Evolutionary conservation across 1,140 invertebrate species (phyloP).

Genomic region (Mesaphorura yosii): DNA sequence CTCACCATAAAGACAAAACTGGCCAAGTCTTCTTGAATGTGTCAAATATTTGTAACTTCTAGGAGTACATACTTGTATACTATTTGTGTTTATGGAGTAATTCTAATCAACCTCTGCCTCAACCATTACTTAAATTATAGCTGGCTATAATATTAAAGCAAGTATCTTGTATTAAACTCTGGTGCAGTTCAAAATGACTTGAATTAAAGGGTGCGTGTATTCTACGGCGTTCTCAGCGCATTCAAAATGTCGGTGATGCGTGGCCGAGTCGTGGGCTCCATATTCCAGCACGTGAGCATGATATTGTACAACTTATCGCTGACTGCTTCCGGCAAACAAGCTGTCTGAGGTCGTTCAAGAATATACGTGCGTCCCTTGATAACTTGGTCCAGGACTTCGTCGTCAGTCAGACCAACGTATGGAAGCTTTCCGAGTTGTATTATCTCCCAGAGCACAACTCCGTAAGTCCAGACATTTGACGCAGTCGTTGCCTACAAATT

Average conservation of each 20-base stretch:
- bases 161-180: too few species aligned
- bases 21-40: too few species aligned
- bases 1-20: too few species aligned
- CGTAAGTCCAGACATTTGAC: slow-evolving; percentile 76
- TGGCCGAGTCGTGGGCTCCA: neutral
- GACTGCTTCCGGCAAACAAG: neutral
- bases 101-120: too few species aligned
- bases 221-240: too few species aligned
- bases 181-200: too few species aligned
- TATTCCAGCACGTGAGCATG: slow-evolving; percentile 12
- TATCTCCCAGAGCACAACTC: slow-evolving; percentile 51
- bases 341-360: slow-evolving; percentile 4
- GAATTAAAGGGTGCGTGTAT: too few species aligned
- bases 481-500: slow-evolving; percentile 44
- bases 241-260: slow-evolving; percentile 7
- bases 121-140: too few species aligned
- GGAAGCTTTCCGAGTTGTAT: slow-evolving; percentile 57
- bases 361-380: slow-evolving; percentile 27
- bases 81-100: too few species aligned
- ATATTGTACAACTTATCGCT: slow-evolving; percentile 14
- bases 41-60: too few species aligned
- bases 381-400: slow-evolving; percentile 51
- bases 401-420: slow-evolving; percentile 52
- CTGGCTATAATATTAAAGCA: too few species aligned
- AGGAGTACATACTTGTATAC: too few species aligned